Conservation (phyloP, 2,797 vertebrate genomes). For the Heterohyrax brucei region DNA sequence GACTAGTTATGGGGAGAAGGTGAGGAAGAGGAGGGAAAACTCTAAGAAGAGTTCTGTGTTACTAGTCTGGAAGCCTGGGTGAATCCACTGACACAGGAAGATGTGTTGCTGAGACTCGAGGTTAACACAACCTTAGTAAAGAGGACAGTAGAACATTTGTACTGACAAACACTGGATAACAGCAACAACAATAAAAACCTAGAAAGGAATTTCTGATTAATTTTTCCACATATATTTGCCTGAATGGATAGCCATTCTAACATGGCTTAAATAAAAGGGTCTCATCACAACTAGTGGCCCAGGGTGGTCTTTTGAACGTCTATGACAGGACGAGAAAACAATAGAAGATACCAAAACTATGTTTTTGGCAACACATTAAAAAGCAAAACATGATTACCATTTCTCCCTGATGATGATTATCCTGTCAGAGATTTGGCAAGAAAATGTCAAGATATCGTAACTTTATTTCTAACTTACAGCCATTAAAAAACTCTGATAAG, state of each 20-base stretch:
- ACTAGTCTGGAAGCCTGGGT: background rate
- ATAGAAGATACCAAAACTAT: conserved; percentile 38
- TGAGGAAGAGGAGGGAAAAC: background rate
- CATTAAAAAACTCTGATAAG: background rate
- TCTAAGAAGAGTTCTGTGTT: background rate
- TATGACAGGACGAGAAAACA: conserved; percentile 39
- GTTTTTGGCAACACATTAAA: conserved; percentile 63
- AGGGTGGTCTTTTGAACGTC: background rate
- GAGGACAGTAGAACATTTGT: background rate
- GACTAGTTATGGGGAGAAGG: background rate
- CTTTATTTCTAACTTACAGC: conserved; percentile 17
- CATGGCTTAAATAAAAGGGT: conserved; percentile 44
- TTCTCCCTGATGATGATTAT: conserved; percentile 29
- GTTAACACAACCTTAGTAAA: conserved; percentile 35
- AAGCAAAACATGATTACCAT: conserved; percentile 62
- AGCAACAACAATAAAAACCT: conserved; percentile 51
- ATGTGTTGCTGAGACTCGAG: background rate
- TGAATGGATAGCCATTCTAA: conserved; percentile 19
- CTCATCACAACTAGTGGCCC: conserved; percentile 29
- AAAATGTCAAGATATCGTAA: conserved; percentile 37
- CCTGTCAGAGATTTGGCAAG: conserved; percentile 2
- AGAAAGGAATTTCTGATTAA: conserved; percentile 4
- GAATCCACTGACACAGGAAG: conserved; percentile 14
- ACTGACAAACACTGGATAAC: background rate
- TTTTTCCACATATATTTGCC: conserved; percentile 40